Evolutionary conservation across 2,888 invertebrate species (phyloP).

Genomic region (Brassicogethes aeneus): DNA sequence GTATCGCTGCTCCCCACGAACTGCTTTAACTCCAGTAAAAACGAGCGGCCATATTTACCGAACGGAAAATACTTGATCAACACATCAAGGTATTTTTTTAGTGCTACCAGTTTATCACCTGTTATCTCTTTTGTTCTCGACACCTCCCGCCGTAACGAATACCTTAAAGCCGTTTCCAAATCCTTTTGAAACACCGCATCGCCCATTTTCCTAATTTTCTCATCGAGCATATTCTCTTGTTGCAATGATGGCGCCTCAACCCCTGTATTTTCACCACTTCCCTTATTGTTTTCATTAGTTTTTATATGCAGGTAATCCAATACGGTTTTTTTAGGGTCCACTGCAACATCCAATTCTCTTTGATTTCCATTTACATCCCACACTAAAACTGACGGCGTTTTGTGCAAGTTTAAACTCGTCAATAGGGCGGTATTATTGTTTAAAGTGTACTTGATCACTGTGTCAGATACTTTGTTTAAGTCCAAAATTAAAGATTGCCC

Average conservation of each 20-base stretch:
- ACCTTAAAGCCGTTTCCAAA: constrained; percentile 77
- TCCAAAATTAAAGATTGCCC: constrained; percentile 63
- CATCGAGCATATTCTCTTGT: constrained; percentile 4
- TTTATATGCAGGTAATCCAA: background rate
- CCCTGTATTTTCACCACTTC: background rate
- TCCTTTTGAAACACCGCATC: constrained; percentile 77
- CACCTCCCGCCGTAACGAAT: constrained; percentile 77
- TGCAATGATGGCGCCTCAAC: constrained; percentile 20
- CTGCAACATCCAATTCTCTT: background rate
- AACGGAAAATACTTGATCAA: constrained; percentile 74
- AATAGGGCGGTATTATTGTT: constrained; percentile 2
- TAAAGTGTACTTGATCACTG: constrained; percentile 51
- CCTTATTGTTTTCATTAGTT: background rate
- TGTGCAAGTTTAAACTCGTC: background rate
- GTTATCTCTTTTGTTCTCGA: constrained; percentile 57
- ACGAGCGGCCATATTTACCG: constrained; percentile 54
- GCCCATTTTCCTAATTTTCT: constrained; percentile 36
- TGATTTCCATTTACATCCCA: background rate
- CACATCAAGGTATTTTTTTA: constrained; percentile 64
- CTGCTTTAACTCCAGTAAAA: constrained; percentile 53
- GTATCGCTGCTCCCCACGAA: constrained; percentile 43
- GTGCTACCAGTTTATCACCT: constrained; percentile 61
- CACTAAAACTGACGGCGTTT: background rate
- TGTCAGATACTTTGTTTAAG: constrained; percentile 47
- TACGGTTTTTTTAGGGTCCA: background rate